Evolutionary conservation across 2,888 invertebrate species (phyloP).

Genomic region (Lepeophtheirus nordmannii): DNA sequence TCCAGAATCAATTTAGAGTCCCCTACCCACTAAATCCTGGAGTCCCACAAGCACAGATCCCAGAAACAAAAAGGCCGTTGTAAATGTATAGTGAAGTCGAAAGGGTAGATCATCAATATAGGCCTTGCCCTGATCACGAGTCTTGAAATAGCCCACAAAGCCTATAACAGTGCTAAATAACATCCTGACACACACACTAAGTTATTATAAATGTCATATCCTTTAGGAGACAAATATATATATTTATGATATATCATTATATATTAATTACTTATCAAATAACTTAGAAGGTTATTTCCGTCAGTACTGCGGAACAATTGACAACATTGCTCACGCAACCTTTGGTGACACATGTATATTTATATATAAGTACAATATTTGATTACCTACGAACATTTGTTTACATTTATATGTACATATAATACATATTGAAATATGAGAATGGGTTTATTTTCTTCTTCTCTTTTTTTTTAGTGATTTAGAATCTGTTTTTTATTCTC

Average conservation of each 20-base stretch:
- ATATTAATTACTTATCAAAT: not conserved
- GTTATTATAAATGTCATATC: too few species aligned
- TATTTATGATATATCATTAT: not conserved
- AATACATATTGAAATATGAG: too few species aligned
- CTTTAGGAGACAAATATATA: not conserved
- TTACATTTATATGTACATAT: too few species aligned
- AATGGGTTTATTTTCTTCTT: too few species aligned
- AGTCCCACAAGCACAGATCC: not conserved
- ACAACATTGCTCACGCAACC: too few species aligned
- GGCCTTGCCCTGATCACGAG: not conserved
- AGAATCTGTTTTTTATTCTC: too few species aligned
- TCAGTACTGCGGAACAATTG: too few species aligned
- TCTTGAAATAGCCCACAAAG: constrained; percentile 2
- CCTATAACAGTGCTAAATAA: not conserved
- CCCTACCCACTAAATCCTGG: constrained; percentile 2
- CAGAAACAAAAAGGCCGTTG: not conserved
- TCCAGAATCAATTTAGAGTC: not conserved
- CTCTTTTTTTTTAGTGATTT: too few species aligned
- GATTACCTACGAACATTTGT: too few species aligned
- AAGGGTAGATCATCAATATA: constrained; percentile 1
- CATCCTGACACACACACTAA: not conserved
- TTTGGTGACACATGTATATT: too few species aligned
- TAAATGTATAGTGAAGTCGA: not conserved
- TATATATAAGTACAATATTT: too few species aligned
- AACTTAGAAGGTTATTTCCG: not conserved